Evolutionary conservation across 2,888 invertebrate genomes (phyloP).

Genomic region (Xestoiulus laeticollis): DNA sequence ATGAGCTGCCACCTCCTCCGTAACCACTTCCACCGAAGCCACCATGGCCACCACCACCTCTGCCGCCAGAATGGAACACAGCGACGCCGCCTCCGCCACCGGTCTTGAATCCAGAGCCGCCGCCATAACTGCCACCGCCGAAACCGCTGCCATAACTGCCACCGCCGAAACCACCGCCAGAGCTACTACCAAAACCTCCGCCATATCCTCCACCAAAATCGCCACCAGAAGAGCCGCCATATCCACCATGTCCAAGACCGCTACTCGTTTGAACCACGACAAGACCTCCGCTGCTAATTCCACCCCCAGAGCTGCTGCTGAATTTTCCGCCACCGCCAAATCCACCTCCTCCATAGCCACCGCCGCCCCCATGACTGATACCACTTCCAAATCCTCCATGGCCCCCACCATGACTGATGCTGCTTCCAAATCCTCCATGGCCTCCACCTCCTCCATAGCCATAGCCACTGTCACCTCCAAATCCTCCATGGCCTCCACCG

Average conservation of each 20-base stretch:
- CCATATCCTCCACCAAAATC: neutral
- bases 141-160: neutral
- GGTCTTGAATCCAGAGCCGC: neutral
- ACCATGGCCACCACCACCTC: neutral
- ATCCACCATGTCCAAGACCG: neutral
- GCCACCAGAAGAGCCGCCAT: neutral
- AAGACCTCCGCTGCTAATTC: neutral
- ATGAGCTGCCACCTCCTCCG: neutral
- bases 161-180: neutral
- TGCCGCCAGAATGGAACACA: neutral
- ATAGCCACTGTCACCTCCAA: neutral
- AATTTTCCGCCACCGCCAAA: neutral
- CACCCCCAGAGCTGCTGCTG: neutral
- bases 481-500: neutral
- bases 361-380: neutral
- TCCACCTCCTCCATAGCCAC: neutral
- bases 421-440: neutral
- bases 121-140: neutral
- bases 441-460: slow-evolving; percentile 8
- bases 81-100: neutral
- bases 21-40: neutral
- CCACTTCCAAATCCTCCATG: neutral
- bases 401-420: neutral
- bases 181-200: neutral
- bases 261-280: neutral